Conservation (phyloP, 2,113 vertebrate species). For the Xiphorhynchus elegans region DNA sequence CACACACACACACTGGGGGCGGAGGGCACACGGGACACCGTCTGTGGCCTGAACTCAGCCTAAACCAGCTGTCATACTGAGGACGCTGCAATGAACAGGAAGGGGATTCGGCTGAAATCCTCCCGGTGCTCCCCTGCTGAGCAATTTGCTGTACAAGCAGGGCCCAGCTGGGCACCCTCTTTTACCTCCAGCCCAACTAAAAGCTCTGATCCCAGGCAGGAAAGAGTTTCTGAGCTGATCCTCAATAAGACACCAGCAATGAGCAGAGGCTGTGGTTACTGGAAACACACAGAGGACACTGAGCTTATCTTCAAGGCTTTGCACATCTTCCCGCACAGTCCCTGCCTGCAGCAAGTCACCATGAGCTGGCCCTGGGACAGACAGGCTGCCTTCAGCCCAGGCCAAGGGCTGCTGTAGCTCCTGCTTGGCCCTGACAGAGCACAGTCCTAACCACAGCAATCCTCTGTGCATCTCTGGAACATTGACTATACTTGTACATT, state of each 20-base stretch:
- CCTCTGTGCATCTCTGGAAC: too few relatives aligned
- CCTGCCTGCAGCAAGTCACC: accelerated
- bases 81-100: accelerated
- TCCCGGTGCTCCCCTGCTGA: not conserved
- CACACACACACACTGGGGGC: too few relatives aligned
- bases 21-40: too few relatives aligned
- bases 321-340: accelerated
- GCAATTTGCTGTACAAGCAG: not conserved
- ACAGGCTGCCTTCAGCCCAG: accelerated
- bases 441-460: accelerated
- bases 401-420: not conserved
- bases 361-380: accelerated
- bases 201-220: not conserved
- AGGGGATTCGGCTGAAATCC: not conserved
- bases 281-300: accelerated
- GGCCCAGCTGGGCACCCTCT: accelerated
- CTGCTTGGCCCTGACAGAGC: accelerated
- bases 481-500: accelerated
- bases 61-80: accelerated
- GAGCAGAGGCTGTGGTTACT: not conserved
- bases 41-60: not conserved
- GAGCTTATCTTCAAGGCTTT: not conserved
- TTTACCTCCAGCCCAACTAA: accelerated
- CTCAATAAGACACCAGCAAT: too few relatives aligned
- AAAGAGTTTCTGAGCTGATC: not conserved